Base-by-base conservation (phyloP, 2,113 vertebrate genomes). In the Clupea harengus region DNA sequence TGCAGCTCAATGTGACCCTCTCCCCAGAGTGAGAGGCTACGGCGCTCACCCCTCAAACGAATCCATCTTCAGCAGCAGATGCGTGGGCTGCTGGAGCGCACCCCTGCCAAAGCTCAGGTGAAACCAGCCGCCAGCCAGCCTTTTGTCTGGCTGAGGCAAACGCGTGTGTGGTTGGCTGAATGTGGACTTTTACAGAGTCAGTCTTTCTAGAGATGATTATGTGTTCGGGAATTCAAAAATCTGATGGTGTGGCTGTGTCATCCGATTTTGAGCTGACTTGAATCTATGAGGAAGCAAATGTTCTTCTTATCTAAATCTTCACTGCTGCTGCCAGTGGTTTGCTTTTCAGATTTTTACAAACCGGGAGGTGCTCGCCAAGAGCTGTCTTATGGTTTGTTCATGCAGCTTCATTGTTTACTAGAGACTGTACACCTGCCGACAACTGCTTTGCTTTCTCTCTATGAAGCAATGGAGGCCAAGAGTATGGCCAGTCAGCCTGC, bases 1-100 rank as follows among this genome's bases (percentile, higher is more conserved):
- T 89, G 86, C 49, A 64, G 89, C 72, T 88, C 89, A 89, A 89
- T 91, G 90, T 90, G 88, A 91, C 90, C 89, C 84, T 89, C 87
- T 89, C 88, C 88, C 89, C 84, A 18, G 81, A 90, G 90, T 4
- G 60, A 85, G 64, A 49, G 50, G 72, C 81, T 72, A 54, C n/a
- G 9, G 32, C 78, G 52, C 80, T 15, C 52, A 6, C 54, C 86
- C 87, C 85, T 49, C 86, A 85, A 90, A 91, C 86, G 81, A 87
- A 87, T 90, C 82, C 81, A 89, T 89, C 85, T 86, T 88, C n/a
- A 80, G 84, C 81, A 89, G 87, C 86, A 83, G 88, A 84, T 89
- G 85, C 82, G 82, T 91, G 87, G 91, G 90, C 90, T 87, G 87
- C 85, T 89, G 83, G 88, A 90, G 83, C 67, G 88, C 82, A 9